Conservation (phyloP, 1,140 invertebrate genomes). For the Diorhabda carinulata region DNA sequence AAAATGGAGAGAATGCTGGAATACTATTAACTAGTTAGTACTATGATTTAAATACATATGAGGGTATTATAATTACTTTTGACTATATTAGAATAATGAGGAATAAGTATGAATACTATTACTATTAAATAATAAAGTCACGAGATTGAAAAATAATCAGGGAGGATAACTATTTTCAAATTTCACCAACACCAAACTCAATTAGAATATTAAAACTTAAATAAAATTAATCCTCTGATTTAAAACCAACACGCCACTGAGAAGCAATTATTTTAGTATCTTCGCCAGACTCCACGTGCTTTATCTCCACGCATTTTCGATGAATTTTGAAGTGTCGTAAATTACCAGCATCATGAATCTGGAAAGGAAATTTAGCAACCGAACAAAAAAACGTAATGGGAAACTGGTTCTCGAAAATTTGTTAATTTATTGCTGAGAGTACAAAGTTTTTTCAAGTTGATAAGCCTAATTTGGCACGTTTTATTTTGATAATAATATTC, state of each 20-base stretch:
- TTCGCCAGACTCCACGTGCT: conserved; percentile 9
- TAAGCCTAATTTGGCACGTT: conserved; percentile 11
- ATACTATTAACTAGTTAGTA: no score
- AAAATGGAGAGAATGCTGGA: no score
- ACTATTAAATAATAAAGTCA: no score
- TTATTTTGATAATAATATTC: not conserved
- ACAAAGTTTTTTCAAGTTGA: conserved; percentile 7
- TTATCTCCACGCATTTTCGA: conserved; percentile 13
- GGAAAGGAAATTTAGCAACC: conserved; percentile 11
- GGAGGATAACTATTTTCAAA: no score
- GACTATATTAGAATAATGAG: no score
- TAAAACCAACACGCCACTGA: not conserved
- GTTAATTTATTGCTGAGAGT: conserved; percentile 10
- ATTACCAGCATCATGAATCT: conserved; percentile 9
- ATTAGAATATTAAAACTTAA: no score
- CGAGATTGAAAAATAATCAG: no score
- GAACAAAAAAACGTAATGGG: conserved; percentile 8
- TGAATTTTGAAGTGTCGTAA: conserved; percentile 9
- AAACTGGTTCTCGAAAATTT: not conserved
- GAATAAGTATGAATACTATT: no score
- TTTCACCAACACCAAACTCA: no score
- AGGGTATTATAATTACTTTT: no score
- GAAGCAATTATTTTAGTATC: not conserved
- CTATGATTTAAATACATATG: no score
- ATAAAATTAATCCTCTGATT: no score